Base-by-base conservation (phyloP, 2,888 invertebrate genomes). In the Phaedon cochleariae region DNA sequence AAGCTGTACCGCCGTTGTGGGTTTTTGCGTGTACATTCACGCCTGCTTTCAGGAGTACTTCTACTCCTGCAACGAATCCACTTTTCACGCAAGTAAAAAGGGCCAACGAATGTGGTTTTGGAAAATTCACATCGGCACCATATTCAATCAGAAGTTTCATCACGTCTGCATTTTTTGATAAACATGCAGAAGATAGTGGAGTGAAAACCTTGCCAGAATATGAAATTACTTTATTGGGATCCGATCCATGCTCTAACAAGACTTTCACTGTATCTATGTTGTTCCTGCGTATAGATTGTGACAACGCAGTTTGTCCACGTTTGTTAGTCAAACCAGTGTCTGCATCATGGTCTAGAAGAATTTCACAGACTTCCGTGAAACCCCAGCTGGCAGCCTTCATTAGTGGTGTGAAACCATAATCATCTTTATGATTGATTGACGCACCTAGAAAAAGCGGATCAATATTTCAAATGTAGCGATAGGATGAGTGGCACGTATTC, bases 371-470 rank as follows among this genome's bases (percentile, higher is more conserved):
- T 51, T 65, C 53, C 10, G 12, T n/a, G 29, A 58, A 65, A 29
- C 61, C 61, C 65, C 65, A 65, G 5, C 46, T 57, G 57, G 51
- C 49, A 26, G 52, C 45, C 21, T 58, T 62, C 31, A 61, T 57
- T n/a, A n/a, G n/a, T n/a, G n/a, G n/a, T n/a, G n/a, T n/a, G n/a
- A n/a, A n/a, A n/a, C n/a, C n/a, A n/a, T n/a, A n/a, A n/a, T n/a
- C n/a, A n/a, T n/a, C n/a, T n/a, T n/a, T n/a, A 9, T 34, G 46
- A 26, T 65, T 37, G 26, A 61, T 26, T 10, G 57, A 10, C 7
- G 61, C 58, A 18, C 61, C 65, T 65, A 55, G 22, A 34, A 49
- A 49, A 48, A 26, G 15, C 12, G n/a, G n/a, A 46, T 12, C n/a
- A n/a, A n/a, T n/a, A n/a, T n/a, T n/a, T n/a, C n/a, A n/a, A n/a